A percentile compares a stretch with the other conserved stretches of the same genome.
Conservation (phyloP, 2,797 vertebrate genomes). For the Gila robusta region DNA sequence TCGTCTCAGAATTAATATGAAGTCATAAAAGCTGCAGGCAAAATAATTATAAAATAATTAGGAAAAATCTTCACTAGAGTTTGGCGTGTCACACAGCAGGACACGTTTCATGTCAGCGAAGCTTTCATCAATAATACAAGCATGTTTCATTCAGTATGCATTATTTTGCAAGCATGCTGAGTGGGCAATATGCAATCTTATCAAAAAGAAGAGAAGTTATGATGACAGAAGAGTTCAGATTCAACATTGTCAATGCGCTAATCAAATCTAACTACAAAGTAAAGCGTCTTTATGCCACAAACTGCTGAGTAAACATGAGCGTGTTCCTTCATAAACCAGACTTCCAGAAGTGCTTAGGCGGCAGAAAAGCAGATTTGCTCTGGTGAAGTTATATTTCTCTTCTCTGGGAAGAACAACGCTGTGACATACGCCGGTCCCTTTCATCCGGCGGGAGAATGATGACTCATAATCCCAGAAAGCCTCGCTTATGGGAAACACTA, state of each 20-base stretch:
- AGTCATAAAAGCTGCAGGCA: not conserved
- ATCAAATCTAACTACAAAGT: slow-evolving; percentile 59
- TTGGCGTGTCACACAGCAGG: not conserved
- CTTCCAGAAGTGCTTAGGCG: slow-evolving; percentile 69
- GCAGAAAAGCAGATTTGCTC: slow-evolving; percentile 65
- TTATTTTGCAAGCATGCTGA: slow-evolving; percentile 43
- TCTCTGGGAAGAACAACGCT: slow-evolving; percentile 65
- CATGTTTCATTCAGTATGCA: slow-evolving; percentile 6
- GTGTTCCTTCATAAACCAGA: slow-evolving; percentile 66
- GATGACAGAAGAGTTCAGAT: slow-evolving; percentile 29
- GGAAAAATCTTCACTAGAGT: not conserved
- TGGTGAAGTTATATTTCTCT: slow-evolving; percentile 68
- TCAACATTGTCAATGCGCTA: slow-evolving; percentile 38
- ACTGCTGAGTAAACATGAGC: slow-evolving; percentile 61
- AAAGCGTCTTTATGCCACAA: slow-evolving; percentile 57
- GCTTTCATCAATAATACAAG: slow-evolving; percentile 21
- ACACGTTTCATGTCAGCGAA: not conserved
- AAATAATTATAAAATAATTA: not conserved
- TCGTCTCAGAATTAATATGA: not conserved
- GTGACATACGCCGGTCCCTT: slow-evolving; percentile 55
- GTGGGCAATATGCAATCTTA: slow-evolving; percentile 29
- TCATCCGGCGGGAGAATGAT: slow-evolving; percentile 21
- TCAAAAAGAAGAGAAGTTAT: not conserved
- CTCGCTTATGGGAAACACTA: slow-evolving; percentile 51
- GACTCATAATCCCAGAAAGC: slow-evolving; percentile 51